Evolutionary conservation across 1,140 invertebrate species (phyloP).

Genomic region (Melipona quadrifasciata): DNA sequence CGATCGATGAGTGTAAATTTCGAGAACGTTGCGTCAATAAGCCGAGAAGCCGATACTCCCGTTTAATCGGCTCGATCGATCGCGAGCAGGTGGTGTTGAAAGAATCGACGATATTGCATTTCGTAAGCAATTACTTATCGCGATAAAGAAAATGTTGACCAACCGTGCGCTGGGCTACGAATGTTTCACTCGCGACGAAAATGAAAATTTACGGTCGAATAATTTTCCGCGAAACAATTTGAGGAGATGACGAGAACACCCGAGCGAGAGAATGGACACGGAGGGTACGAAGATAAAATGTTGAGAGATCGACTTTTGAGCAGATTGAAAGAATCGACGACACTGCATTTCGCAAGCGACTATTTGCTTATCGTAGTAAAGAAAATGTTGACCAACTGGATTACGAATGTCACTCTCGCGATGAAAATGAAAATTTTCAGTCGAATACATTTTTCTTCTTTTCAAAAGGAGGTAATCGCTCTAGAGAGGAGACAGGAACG

Average conservation of each 20-base stretch:
- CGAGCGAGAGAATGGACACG: background rate
- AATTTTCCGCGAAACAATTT: background rate
- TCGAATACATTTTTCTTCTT: background rate
- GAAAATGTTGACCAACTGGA: background rate
- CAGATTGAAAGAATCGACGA: background rate
- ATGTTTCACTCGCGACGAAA: background rate
- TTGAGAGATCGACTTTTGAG: too few relatives aligned
- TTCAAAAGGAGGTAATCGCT: too few relatives aligned
- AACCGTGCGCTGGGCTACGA: background rate
- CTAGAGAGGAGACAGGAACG: background rate
- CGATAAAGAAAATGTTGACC: background rate
- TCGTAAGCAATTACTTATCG: background rate
- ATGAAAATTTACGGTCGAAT: background rate
- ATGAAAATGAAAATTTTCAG: background rate
- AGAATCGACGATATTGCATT: background rate
- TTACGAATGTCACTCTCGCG: background rate
- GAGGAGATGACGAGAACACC: background rate
- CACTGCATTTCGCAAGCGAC: background rate
- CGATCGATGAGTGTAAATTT: background rate
- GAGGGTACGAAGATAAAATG: too few relatives aligned
- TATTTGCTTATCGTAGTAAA: background rate
- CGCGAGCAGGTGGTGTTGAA: background rate
- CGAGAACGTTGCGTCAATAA: background rate
- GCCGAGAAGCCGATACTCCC: background rate
- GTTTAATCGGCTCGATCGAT: conserved; percentile 6